Conservation (phyloP, 2,113 vertebrate species). For the Delphinapterus leucas region DNA sequence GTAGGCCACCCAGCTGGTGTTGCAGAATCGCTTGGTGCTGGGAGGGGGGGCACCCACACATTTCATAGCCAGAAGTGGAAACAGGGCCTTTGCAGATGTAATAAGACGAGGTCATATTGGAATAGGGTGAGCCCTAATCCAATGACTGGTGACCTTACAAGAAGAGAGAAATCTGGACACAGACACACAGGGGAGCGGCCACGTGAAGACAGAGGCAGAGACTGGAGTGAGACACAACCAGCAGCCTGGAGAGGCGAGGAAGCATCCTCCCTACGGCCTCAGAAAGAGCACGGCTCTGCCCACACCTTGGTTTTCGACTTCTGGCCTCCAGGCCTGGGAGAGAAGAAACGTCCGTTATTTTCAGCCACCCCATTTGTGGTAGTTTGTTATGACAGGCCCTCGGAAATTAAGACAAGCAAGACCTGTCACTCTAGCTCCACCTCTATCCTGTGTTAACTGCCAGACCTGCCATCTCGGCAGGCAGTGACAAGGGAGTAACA, state of each 20-base stretch:
- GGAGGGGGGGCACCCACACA: not conserved
- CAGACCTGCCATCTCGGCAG: not conserved
- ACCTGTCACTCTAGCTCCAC: accelerated
- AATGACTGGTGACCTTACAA: not conserved
- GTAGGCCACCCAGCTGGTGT: not conserved
- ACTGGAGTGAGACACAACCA: accelerated
- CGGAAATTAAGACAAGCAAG: not conserved
- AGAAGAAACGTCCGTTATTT: accelerated
- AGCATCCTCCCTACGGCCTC: not conserved
- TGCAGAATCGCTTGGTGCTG: not conserved
- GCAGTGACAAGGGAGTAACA: accelerated
- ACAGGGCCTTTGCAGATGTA: not conserved
- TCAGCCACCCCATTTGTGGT: accelerated
- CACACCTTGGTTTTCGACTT: accelerated
- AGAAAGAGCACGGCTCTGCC: not conserved
- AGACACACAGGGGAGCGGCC: accelerated
- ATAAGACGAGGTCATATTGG: too few species aligned
- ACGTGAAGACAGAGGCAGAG: accelerated
- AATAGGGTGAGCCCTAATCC: not conserved
- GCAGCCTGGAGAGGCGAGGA: not conserved
- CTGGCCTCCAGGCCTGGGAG: too few species aligned
- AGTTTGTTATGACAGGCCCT: not conserved
- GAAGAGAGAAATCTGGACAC: not conserved
- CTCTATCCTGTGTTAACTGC: accelerated
- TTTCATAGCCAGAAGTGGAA: not conserved